phyloP scores from a whole-genome alignment of 1,140 invertebrate genomes.

The Tetragnatha versicolor region DNA sequence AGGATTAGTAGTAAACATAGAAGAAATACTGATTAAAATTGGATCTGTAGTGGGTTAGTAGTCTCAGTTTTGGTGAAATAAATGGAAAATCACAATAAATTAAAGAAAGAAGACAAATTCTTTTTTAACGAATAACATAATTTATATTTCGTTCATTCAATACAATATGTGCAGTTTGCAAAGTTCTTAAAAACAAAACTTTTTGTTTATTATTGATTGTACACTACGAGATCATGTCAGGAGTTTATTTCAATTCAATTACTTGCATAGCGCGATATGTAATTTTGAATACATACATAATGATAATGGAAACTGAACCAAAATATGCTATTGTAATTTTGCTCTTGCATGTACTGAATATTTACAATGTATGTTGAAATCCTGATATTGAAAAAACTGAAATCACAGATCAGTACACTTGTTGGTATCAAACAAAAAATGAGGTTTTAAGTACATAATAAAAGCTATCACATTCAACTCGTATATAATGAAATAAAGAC shows the following conservation, averaged over 20 bases:
- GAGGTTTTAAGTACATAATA: not conserved
- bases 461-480: slow-evolving; percentile 4
- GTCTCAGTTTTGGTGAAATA: too few relatives aligned
- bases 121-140: slow-evolving; percentile 53
- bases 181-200: slow-evolving; percentile 49
- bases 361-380: too few relatives aligned
- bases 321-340: too few relatives aligned
- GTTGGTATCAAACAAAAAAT: not conserved
- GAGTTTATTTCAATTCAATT: not conserved
- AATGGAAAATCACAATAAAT: too few relatives aligned
- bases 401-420: slow-evolving; percentile 24
- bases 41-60: too few relatives aligned
- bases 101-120: slow-evolving; percentile 1
- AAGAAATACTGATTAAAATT: too few relatives aligned
- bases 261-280: slow-evolving; percentile 32
- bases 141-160: slow-evolving; percentile 55
- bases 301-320: too few relatives aligned
- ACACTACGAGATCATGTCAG: slow-evolving; percentile 48
- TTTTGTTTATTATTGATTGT: slow-evolving; percentile 47
- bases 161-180: slow-evolving; percentile 55
- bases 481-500: not conserved
- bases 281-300: slow-evolving; percentile 34
- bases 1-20: too few relatives aligned
- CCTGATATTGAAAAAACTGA: not conserved
- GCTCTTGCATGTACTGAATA: too few relatives aligned